phyloP scores from a whole-genome alignment of 2,888 invertebrate genomes.

The Anarsia innoxiella region DNA sequence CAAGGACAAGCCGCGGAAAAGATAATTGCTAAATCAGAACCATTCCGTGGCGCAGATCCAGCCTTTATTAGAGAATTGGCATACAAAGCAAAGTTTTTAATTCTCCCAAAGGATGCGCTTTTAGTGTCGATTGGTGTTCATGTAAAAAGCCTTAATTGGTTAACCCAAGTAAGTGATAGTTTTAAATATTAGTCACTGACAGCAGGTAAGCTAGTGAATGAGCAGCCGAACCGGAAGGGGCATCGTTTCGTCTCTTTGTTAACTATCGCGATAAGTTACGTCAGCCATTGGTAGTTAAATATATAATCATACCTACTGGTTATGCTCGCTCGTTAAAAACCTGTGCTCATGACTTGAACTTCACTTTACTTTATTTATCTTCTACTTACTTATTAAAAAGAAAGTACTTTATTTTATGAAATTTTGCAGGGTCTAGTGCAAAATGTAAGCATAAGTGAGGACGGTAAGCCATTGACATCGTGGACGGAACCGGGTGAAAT shows the following conservation, averaged over 20 bases:
- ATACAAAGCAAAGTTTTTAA: constrained; percentile 34
- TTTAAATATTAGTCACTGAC: background rate
- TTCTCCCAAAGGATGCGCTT: constrained; percentile 39
- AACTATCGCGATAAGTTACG: too few relatives aligned
- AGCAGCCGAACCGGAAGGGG: too few relatives aligned
- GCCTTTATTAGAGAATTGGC: constrained; percentile 44
- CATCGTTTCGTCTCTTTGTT: too few relatives aligned
- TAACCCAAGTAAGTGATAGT: constrained; percentile 45
- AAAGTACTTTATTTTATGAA: background rate
- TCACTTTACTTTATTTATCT: background rate
- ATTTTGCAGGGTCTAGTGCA: constrained; percentile 39
- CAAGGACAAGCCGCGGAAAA: constrained; percentile 51
- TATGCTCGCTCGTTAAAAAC: too few relatives aligned
- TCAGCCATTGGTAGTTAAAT: too few relatives aligned
- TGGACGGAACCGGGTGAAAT: constrained; percentile 31
- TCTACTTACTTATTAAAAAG: too few relatives aligned
- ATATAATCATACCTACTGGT: too few relatives aligned
- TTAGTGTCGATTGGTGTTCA: constrained; percentile 40
- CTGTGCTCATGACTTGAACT: too few relatives aligned
- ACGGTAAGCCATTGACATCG: constrained; percentile 30
- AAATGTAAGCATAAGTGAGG: constrained; percentile 37
- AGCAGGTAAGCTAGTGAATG: background rate
- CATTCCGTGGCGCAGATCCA: constrained; percentile 38
- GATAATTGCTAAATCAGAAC: constrained; percentile 38
- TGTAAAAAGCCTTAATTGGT: constrained; percentile 41